Conservation (phyloP, 1,140 invertebrate species). For the Zelostemma sp. region DNA sequence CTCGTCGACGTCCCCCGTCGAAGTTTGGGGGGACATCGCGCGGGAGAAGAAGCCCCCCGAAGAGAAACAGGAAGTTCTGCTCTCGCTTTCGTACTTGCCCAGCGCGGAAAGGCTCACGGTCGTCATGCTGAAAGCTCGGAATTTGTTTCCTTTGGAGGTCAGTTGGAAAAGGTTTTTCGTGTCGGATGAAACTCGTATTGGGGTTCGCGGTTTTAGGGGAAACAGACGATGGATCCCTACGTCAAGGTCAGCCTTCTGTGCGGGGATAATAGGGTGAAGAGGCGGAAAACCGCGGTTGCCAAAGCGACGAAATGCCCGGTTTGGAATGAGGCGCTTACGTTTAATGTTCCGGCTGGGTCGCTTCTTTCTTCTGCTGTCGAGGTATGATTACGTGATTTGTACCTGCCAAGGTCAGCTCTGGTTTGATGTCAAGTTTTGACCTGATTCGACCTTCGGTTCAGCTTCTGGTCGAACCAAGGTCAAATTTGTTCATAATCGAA, state of each 20-base stretch:
- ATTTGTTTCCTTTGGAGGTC: constrained; percentile 78
- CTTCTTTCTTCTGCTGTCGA: constrained; percentile 81
- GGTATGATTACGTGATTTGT: no score
- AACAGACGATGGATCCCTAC: constrained; percentile 80
- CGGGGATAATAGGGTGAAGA: constrained; percentile 89
- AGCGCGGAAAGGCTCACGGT: constrained; percentile 88
- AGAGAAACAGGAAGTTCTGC: constrained; percentile 83
- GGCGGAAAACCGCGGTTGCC: constrained; percentile 90
- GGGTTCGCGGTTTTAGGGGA: constrained; percentile 54
- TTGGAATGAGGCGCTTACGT: constrained; percentile 95
- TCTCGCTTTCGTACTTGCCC: constrained; percentile 88
- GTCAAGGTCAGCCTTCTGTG: constrained; percentile 92
- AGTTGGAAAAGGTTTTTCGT: constrained; percentile 5
- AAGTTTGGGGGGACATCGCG: constrained; percentile 84
- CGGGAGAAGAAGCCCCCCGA: constrained; percentile 83
- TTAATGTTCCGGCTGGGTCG: constrained; percentile 82
- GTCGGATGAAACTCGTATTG: no score
- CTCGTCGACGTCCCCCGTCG: constrained; percentile 75
- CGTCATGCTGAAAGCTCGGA: constrained; percentile 86
- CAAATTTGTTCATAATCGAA: no score
- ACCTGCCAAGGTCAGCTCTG: no score
- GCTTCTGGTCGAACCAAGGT: no score
- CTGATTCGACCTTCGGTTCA: no score
- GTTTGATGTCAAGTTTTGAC: no score
- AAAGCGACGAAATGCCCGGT: constrained; percentile 90